Evolutionary conservation across 2,888 invertebrate species (phyloP).

Genomic region (Pimpla rufipes): DNA sequence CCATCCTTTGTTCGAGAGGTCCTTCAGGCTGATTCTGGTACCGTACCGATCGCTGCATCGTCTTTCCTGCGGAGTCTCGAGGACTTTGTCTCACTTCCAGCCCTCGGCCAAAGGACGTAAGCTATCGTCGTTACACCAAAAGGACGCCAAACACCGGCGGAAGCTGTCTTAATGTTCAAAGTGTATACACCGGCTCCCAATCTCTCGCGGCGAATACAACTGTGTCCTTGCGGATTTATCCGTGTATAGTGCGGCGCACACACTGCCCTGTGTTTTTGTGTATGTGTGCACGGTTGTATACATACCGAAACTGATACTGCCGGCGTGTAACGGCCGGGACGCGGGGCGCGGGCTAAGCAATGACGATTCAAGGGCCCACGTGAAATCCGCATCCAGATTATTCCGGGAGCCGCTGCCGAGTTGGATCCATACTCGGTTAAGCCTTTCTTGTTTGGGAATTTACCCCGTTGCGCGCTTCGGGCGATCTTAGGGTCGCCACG

Average conservation of each 20-base stretch:
- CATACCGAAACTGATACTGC: conserved; percentile 45
- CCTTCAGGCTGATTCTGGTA: conserved; percentile 31
- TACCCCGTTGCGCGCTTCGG: conserved; percentile 55
- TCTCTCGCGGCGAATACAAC: conserved; percentile 57
- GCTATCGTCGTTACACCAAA: conserved; percentile 49
- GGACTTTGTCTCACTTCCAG: conserved; percentile 54
- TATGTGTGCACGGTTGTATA: conserved; percentile 12
- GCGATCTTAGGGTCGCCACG: conserved; percentile 12
- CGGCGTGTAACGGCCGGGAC: conserved; percentile 33
- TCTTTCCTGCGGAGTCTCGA: conserved; percentile 25
- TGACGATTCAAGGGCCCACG: conserved; percentile 59
- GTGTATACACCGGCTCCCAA: conserved; percentile 59
- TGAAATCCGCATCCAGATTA: conserved; percentile 64
- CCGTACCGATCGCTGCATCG: conserved; percentile 57
- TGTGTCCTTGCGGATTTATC: conserved; percentile 62
- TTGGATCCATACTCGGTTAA: conserved; percentile 55
- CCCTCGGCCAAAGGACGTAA: conserved; percentile 46
- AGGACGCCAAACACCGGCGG: conserved; percentile 35
- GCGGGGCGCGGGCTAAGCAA: conserved; percentile 28
- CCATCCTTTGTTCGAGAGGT: conserved; percentile 60
- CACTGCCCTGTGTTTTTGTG: no score
- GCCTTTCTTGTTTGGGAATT: conserved; percentile 63
- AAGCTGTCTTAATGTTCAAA: conserved; percentile 57
- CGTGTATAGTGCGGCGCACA: neutral
- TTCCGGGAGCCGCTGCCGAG: conserved; percentile 36